phyloP scores from a whole-genome alignment of 1,140 invertebrate species.

The Aethina tumida region DNA sequence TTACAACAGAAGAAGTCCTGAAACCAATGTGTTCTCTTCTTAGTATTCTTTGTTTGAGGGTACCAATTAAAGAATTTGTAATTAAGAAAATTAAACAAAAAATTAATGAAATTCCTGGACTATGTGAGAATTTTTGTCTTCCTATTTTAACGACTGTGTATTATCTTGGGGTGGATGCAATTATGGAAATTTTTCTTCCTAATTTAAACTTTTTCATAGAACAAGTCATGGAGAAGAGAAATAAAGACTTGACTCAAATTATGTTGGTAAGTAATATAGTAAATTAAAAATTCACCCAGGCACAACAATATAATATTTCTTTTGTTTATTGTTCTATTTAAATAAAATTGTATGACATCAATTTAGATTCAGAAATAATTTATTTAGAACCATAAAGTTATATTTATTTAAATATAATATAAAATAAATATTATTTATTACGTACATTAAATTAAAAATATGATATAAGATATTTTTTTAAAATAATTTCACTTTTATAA shows the following conservation, averaged over 20 bases:
- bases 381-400: background rate
- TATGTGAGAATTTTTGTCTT: conserved; percentile 16
- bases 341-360: background rate
- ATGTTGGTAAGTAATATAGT: conserved; percentile 20
- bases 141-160: conserved; percentile 23
- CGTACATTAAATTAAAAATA: too few relatives aligned
- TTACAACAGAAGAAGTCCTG: conserved; percentile 18
- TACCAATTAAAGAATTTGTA: conserved; percentile 22
- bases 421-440: too few relatives aligned
- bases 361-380: background rate
- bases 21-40: conserved; percentile 29
- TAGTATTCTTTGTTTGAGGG: conserved; percentile 25
- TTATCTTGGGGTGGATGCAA: conserved; percentile 24
- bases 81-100: conserved; percentile 26
- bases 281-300: conserved; percentile 5
- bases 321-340: conserved; percentile 1
- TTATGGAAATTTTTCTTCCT: conserved; percentile 21
- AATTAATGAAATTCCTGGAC: conserved; percentile 15
- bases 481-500: too few relatives aligned
- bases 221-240: conserved; percentile 7
- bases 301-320: conserved; percentile 2
- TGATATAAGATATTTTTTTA: too few relatives aligned
- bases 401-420: background rate
- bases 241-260: conserved; percentile 15
- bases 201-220: conserved; percentile 20